phyloP scores from a whole-genome alignment of 2,113 vertebrate genomes.

The Petaurus breviceps region DNA sequence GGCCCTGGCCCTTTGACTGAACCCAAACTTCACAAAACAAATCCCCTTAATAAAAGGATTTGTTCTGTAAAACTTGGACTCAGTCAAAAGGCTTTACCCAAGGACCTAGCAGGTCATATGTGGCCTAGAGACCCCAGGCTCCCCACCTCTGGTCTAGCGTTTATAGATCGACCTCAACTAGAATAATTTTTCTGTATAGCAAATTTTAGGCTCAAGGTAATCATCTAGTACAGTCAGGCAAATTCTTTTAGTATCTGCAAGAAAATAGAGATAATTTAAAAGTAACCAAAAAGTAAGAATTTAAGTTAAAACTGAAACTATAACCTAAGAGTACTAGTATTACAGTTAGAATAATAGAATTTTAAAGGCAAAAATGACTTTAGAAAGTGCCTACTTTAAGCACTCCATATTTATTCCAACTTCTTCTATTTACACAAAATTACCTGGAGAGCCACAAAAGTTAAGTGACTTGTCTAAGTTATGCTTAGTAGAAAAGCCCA shows the following conservation, averaged over 20 bases:
- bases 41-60: no score
- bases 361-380: not conserved
- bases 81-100: no score
- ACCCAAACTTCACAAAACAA: no score
- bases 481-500: not conserved
- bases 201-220: not conserved
- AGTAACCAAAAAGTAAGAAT: conserved; percentile 27
- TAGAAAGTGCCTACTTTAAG: not conserved
- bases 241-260: conserved; percentile 28
- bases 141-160: not conserved
- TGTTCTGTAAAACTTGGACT: no score
- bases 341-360: not conserved
- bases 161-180: not conserved
- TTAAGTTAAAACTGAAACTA: conserved; percentile 40
- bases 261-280: conserved; percentile 36
- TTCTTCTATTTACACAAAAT: not conserved
- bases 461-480: not conserved
- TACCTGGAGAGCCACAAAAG: not conserved
- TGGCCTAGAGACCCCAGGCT: no score
- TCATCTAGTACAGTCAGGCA: not conserved
- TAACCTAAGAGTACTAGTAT: not conserved
- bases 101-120: no score
- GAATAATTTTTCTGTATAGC: not conserved
- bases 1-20: no score
- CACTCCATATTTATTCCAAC: not conserved